Base-by-base conservation (phyloP, 1,140 invertebrate genomes). In the Oryctes rhinoceros region DNA sequence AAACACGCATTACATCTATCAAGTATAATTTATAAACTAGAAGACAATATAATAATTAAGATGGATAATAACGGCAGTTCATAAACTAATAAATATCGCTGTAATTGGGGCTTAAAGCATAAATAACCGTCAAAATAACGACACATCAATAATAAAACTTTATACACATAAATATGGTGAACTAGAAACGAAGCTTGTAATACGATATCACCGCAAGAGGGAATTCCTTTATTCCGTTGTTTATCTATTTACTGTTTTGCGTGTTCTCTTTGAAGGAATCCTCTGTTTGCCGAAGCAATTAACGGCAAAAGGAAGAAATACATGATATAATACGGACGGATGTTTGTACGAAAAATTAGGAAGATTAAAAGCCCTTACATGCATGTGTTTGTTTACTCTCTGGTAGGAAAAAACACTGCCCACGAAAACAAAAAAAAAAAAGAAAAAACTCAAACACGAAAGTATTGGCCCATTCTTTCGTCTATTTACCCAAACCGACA, bases 11-110 rank as follows among this genome's bases (percentile, higher is more conserved):
- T 37, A 35, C 20, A 71, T 24, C 65, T 24, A 71, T 71, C 65
- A 37, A 47, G 47, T 67, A 18, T 80, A 80, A 80, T 80, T 80
- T 80, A 80, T 80, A 80, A 76, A 80, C 79, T 80, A 24, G 47
- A 53, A 79, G 79, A 80, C 79, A 80, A 47, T 76, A 80, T 80
- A 80, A 80, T 59, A 80, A 80, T 80, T 80, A 80, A 80, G 53
- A n/a, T 44, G 79, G 71, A 76, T 80, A 65, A 80, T 76, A 76
- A 80, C 48, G 24, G n/a, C 37, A 80, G 79, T 80, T 80, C 79
- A 80, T 80, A 80, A 80, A 80, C 24, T 53, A 59, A 80, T 80
- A 80, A 80, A 80, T 80, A 80, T 79, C 65, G 78, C 48, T 65
- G 35, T 79, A 65, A 79, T 79, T 79, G 78, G 35, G 44, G 78